These are phyloP conservation scores for Colistium nudipinnis DNA, from an alignment of 2,113 vertebrate genomes.

Conservation along the genomic window DNA sequence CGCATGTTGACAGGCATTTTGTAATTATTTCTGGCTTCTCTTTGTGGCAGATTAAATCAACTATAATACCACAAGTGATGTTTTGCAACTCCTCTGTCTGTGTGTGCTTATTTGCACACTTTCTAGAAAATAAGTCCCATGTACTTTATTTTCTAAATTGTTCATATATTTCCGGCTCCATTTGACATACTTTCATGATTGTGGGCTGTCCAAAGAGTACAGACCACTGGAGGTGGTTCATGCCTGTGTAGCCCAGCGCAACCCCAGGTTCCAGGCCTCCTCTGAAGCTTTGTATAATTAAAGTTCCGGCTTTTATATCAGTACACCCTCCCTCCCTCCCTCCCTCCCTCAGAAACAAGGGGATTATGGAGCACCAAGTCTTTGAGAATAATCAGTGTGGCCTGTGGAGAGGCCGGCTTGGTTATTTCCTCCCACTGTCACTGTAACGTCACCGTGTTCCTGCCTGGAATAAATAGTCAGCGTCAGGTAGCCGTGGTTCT, in stretches of 20 bases:
- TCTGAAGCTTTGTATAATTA: constrained; percentile 69
- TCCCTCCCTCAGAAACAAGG: constrained; percentile 62
- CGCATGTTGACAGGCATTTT: not conserved
- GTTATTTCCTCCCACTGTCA: constrained; percentile 66
- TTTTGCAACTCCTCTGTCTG: too few relatives aligned
- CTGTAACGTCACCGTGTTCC: constrained; percentile 47
- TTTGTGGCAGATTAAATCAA: too few relatives aligned
- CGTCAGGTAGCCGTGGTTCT: constrained; percentile 28
- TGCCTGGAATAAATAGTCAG: constrained; percentile 49
- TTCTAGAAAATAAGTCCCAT: too few relatives aligned
- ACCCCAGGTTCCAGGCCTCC: constrained; percentile 32
- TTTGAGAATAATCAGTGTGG: constrained; percentile 72
- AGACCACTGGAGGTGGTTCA: too few relatives aligned
- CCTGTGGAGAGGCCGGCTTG: constrained; percentile 67
- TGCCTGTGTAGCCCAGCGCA: too few relatives aligned
- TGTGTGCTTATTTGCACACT: too few relatives aligned
- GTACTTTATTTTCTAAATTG: too few relatives aligned
- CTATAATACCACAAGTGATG: too few relatives aligned
- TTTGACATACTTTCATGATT: too few relatives aligned
- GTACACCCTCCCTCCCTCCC: constrained; percentile 31
- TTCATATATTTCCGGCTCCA: too few relatives aligned
- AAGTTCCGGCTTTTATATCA: constrained; percentile 61
- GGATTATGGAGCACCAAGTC: constrained; percentile 64
- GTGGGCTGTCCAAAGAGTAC: too few relatives aligned
- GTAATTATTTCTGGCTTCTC: not conserved